phyloP scores from a whole-genome alignment of 2,797 vertebrate genomes.

The Mormyrops attenuatus region DNA sequence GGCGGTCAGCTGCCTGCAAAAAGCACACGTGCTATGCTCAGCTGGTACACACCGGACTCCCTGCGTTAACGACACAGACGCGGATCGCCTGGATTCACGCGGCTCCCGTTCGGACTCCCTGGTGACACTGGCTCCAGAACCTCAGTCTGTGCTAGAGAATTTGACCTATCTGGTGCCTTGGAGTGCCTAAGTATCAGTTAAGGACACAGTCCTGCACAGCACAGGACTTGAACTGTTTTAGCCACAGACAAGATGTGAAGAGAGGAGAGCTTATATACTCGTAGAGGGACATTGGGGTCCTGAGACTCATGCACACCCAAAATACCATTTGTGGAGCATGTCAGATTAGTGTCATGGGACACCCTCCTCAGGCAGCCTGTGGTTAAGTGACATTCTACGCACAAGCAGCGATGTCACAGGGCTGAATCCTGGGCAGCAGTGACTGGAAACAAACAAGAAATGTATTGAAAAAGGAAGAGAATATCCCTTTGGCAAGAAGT shows the following conservation, averaged over 20 bases:
- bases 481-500: background rate
- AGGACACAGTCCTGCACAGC: background rate
- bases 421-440: background rate
- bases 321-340: conserved; percentile 36
- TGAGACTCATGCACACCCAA: conserved; percentile 44
- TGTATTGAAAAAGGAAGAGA: background rate
- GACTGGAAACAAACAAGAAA: background rate
- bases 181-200: background rate
- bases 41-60: background rate
- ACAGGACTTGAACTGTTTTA: background rate
- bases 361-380: conserved; percentile 32
- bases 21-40: background rate
- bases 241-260: background rate
- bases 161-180: background rate
- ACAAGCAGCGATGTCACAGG: background rate
- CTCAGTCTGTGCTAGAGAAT: background rate
- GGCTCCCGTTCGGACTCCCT: background rate
- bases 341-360: conserved; percentile 58
- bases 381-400: conserved; percentile 30
- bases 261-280: conserved; percentile 48
- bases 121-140: conserved; percentile 12
- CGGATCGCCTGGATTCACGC: background rate
- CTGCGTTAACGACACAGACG: background rate
- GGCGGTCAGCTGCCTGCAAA: conserved; percentile 51
- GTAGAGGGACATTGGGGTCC: conserved; percentile 35